Evolutionary conservation across 2,888 invertebrate species (phyloP), one percentile per base, ranked within the genome.

Genomic region (Caenorhabditis drosophilae): DNA sequence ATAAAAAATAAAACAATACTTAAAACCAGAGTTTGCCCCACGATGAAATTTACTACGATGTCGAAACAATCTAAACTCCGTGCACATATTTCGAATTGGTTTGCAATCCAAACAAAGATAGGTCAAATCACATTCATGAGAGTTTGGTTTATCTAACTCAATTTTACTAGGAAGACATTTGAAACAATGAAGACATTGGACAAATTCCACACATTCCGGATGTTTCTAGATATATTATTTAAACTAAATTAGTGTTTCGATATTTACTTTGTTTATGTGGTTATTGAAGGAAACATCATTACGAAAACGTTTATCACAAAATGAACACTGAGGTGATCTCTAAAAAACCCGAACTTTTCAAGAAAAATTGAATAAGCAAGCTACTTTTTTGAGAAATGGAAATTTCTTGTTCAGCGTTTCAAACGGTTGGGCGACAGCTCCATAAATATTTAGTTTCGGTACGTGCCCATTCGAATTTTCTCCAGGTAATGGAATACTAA

Each of bases 261-360:
- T 9, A 36, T 7, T 20, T 25, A 53, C 52, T 64, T 80, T 81
- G 15, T 58, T 48, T 9, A 82, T 73, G 60, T 83, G 83, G 48
- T 79, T 83, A 56, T 77, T 78, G 31, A 84, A 73, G 4, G 81
- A 81, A 44, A 77, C 68, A 50, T 83, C 83, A 58, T 83, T 84
- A 16, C 83, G 72, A 61, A 79, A 83, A 12, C 83, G 76, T 59
- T 83, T 83, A 61, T 83, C 83, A 54, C 83, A 83, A 62, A 83
- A 83, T 12, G 83, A 79, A 54, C 83, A 84, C 55, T 83, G 83
- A 11, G 84, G 83, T 4, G 80, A 81, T n/a, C 82, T 57, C 27
- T n/a, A 25, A 35, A 38, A 25, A 49, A 22, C 20, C 20, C 40
- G 40, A 20, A 40, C 15, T 18, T 18, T 6, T 42, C 42, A 23